Base-by-base conservation (phyloP, 2,888 invertebrate species). In the Zaprionus lineosus region DNA sequence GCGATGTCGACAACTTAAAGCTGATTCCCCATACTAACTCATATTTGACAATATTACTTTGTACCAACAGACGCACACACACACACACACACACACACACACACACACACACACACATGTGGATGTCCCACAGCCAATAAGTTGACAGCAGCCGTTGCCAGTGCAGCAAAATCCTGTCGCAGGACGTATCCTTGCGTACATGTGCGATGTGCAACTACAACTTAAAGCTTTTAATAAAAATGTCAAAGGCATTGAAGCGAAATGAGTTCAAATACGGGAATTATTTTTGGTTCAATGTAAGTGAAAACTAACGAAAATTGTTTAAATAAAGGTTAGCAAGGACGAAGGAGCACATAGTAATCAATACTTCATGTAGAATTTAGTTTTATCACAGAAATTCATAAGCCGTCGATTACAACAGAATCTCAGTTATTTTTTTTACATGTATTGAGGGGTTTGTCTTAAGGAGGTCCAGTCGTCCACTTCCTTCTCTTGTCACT, bases 221-320 rank as follows among this genome's bases (percentile, higher is more conserved):
- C 82, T 84, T 83, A 70, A 83, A 84, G 84, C 82, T 83, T 83
- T 83, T 83, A 82, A 84, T 83, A 83, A 84, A 83, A 83, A 84
- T 83, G 83, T 84, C 84, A 83, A 70, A 71, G 71, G 82, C 77
- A 82, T 79, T 68, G 75, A 79, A 82, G 66, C 67, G 75, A 64
- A 82, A 68, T 56, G 57, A 63, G 61, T 46, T 67, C 44, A 34
- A 48, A 47, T 26, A 41, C 18, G 33, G 12, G n/a, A 56, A 50
- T n/a, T n/a, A 37, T 14, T 34, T 39, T 31, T 36, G 8, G 34
- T n/a, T 14, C 15, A 33, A 28, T 19, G n/a, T 43, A 55, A 33
- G 24, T 60, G 31, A 18, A 33, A 14, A 59, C 9, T 15, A 5
- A 18, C 9, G n/a, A 24, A 29, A 26, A 26, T n/a, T 19, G 28